phyloP scores from a whole-genome alignment of 2,888 invertebrate genomes.

The Timema cristinae region DNA sequence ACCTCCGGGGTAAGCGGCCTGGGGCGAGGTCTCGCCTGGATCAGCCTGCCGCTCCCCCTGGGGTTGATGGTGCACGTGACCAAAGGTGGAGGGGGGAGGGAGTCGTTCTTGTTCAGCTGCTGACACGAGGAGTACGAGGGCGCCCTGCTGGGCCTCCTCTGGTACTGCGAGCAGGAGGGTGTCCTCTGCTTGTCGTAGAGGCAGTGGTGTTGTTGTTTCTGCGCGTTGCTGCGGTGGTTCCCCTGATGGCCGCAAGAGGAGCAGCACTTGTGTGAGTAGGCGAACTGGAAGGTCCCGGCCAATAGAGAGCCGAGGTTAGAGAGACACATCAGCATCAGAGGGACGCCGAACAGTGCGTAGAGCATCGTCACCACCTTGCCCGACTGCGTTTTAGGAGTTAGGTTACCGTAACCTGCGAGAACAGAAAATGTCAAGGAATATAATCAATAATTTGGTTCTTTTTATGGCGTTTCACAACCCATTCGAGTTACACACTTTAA shows the following conservation, averaged over 20 bases:
- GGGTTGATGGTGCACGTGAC: constrained; percentile 21
- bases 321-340: constrained; percentile 78
- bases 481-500: too few species aligned
- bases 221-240: constrained; percentile 42
- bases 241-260: constrained; percentile 34
- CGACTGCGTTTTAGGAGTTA: constrained; percentile 75
- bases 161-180: constrained; percentile 48
- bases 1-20: constrained; percentile 35
- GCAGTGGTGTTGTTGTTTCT: constrained; percentile 43
- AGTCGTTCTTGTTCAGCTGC: neutral
- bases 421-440: neutral
- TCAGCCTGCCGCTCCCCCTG: neutral
- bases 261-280: constrained; percentile 51
- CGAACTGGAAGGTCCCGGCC: constrained; percentile 69
- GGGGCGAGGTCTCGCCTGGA: constrained; percentile 2
- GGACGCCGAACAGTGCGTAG: constrained; percentile 84
- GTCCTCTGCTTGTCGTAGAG: neutral
- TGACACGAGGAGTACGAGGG: constrained; percentile 9
- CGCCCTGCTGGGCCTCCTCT: constrained; percentile 37
- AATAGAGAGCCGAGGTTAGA: constrained; percentile 79
- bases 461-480: neutral
- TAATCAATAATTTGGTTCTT: neutral
- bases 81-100: constrained; percentile 37
- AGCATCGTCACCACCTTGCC: constrained; percentile 82
- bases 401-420: constrained; percentile 74